Evolutionary conservation across 2,797 vertebrate genomes (phyloP).

Genomic region (Furcifer pardalis): DNA sequence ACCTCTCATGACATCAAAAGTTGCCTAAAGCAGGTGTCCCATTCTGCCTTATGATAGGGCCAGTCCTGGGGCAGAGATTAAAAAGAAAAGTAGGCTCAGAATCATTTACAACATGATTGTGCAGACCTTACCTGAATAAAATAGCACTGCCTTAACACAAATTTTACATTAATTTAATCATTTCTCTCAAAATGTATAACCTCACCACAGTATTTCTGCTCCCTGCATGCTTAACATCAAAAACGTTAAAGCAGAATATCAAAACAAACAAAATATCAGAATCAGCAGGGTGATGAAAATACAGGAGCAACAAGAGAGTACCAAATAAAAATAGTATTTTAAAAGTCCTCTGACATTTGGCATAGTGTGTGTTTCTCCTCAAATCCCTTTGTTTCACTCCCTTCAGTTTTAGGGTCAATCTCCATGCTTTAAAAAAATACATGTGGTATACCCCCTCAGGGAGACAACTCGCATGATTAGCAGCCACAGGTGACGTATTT

Average conservation of each 20-base stretch:
- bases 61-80: not conserved
- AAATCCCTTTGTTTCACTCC: not conserved
- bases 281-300: not conserved
- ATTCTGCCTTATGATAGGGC: not conserved
- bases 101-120: not conserved
- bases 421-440: not conserved
- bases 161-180: not conserved
- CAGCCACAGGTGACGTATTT: not conserved
- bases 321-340: not conserved
- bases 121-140: not conserved
- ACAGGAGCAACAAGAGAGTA: not conserved
- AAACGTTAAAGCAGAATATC: not conserved
- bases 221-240: not conserved
- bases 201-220: not conserved
- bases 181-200: not conserved
- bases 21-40: not conserved
- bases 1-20: not conserved
- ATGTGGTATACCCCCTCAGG: not conserved
- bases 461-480: not conserved
- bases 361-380: not conserved
- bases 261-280: conserved; percentile 1
- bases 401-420: not conserved
- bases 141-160: not conserved
- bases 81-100: not conserved
- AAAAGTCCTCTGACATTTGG: not conserved